Percentiles rank a stretch among this genome's conserved stretches.
These are phyloP conservation scores for Heliconius himera DNA, from an alignment of 1,140 invertebrate genomes.

Conservation along the genomic window DNA sequence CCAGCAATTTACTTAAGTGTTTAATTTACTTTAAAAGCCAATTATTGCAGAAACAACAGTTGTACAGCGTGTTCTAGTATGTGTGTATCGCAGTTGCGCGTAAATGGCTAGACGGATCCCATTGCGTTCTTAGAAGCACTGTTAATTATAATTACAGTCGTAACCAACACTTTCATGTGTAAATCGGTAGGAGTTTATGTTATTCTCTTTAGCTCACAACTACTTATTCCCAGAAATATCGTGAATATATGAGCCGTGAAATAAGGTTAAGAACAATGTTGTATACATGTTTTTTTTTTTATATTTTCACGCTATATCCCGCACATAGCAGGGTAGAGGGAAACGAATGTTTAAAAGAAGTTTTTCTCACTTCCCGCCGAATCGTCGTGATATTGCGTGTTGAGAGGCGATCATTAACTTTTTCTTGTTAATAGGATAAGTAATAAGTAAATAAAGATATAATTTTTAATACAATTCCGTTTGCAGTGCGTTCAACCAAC, in stretches of 20 bases:
- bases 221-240: not conserved
- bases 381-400: too few species aligned
- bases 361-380: too few species aligned
- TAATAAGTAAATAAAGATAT: too few species aligned
- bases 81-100: slow-evolving; percentile 1
- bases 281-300: too few species aligned
- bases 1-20: slow-evolving; percentile 9
- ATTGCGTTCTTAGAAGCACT: slow-evolving; percentile 38
- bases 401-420: too few species aligned
- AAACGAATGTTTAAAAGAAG: too few species aligned
- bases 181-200: slow-evolving; percentile 30
- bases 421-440: too few species aligned
- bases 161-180: slow-evolving; percentile 40
- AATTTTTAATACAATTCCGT: too few species aligned
- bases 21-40: slow-evolving; percentile 14
- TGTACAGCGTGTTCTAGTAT: slow-evolving; percentile 6
- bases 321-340: too few species aligned
- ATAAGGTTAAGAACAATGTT: too few species aligned
- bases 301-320: too few species aligned
- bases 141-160: slow-evolving; percentile 42
- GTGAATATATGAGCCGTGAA: not conserved
- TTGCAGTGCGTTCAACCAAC: too few species aligned
- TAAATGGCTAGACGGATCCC: slow-evolving; percentile 34
- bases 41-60: slow-evolving; percentile 16
- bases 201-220: slow-evolving; percentile 9